Percentiles rank a stretch among this genome's conserved stretches.
Evolutionary conservation across 2,888 invertebrate genomes (phyloP).

Genomic region (Gortyna flavago): DNA sequence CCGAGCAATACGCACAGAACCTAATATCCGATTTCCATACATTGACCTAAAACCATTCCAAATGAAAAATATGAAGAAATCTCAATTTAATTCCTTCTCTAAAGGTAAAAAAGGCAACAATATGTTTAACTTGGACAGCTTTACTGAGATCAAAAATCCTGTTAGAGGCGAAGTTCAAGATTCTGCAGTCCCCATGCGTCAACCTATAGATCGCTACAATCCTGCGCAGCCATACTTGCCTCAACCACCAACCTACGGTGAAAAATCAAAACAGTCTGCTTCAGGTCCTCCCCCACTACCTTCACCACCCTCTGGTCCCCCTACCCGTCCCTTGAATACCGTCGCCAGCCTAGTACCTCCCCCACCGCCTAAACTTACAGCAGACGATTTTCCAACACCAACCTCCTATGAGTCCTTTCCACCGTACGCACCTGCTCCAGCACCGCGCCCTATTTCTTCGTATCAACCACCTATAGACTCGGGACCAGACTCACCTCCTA

Average conservation of each 20-base stretch:
- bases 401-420: constrained; percentile 85
- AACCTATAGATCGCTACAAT: constrained; percentile 85
- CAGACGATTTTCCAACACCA: constrained; percentile 81
- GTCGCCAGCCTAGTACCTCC: constrained; percentile 62
- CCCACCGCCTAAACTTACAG: constrained; percentile 68
- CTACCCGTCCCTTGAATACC: constrained; percentile 69
- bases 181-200: constrained; percentile 68
- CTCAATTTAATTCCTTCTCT: constrained; percentile 67
- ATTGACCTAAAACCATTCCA: constrained; percentile 86
- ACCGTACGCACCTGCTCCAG: constrained; percentile 78
- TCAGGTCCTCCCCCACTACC: constrained; percentile 40
- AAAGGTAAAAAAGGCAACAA: constrained; percentile 80
- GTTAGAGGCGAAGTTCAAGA: constrained; percentile 87
- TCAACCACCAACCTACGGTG: constrained; percentile 75
- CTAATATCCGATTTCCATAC: constrained; percentile 84
- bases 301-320: constrained; percentile 24
- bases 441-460: constrained; percentile 64
- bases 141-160: constrained; percentile 73
- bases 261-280: constrained; percentile 79
- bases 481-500: constrained; percentile 64
- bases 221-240: constrained; percentile 88
- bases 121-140: constrained; percentile 82
- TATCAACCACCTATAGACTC: constrained; percentile 73
- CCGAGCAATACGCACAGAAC: constrained; percentile 85
- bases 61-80: constrained; percentile 80